These are phyloP conservation scores for Bradynema listronoti DNA, from an alignment of 1,140 invertebrate species.

Conservation along the genomic window DNA sequence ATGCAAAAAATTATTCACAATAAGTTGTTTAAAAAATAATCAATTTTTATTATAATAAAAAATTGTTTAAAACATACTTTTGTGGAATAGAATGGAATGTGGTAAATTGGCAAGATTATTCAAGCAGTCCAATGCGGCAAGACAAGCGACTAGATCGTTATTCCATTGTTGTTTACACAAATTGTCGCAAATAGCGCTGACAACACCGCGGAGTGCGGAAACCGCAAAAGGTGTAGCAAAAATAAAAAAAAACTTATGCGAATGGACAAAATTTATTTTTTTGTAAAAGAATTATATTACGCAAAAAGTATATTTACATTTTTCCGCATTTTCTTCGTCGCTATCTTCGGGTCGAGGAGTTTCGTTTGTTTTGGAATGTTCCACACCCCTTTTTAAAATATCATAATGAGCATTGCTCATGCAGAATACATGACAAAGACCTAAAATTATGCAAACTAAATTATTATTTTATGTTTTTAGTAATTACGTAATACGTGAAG, in stretches of 20 bases:
- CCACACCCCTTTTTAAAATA: slow-evolving; percentile 20
- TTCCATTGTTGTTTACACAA: slow-evolving; percentile 48
- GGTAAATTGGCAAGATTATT: slow-evolving; percentile 46
- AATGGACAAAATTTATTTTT: too few relatives aligned
- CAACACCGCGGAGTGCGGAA: slow-evolving; percentile 36
- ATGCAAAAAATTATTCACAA: too few relatives aligned
- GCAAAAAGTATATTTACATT: slow-evolving; percentile 17
- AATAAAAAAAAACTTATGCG: neutral
- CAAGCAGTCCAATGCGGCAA: slow-evolving; percentile 52
- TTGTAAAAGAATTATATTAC: too few relatives aligned
- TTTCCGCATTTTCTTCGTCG: neutral
- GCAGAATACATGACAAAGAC: slow-evolving; percentile 41
- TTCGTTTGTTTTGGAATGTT: slow-evolving; percentile 9
- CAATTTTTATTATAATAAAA: too few relatives aligned
- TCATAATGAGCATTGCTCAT: slow-evolving; percentile 45
- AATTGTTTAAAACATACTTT: slow-evolving; percentile 37
- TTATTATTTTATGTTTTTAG: neutral
- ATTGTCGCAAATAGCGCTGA: slow-evolving; percentile 54
- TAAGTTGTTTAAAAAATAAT: too few relatives aligned
- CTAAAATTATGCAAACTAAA: slow-evolving; percentile 12
- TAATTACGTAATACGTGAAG: neutral
- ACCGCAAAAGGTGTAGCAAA: slow-evolving; percentile 28
- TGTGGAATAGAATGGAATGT: slow-evolving; percentile 43
- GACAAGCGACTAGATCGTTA: slow-evolving; percentile 35
- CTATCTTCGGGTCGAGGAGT: slow-evolving; percentile 3